These are phyloP conservation scores for Cenopis cana DNA, from an alignment of 2,888 invertebrate species.

Conservation along the genomic window DNA sequence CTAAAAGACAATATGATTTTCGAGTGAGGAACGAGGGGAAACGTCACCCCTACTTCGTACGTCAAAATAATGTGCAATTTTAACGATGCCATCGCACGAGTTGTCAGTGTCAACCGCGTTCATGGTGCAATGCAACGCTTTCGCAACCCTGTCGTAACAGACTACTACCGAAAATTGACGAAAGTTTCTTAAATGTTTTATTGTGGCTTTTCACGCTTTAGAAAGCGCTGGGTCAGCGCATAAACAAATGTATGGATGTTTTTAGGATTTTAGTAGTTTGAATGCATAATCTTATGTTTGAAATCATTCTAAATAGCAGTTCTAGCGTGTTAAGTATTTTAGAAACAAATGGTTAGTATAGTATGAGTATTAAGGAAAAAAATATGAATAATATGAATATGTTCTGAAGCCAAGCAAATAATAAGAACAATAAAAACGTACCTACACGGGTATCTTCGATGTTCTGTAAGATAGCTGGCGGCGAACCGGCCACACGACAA, in stretches of 20 bases:
- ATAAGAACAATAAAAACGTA: too few relatives aligned
- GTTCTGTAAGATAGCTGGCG: background rate
- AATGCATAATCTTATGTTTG: background rate
- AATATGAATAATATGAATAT: too few relatives aligned
- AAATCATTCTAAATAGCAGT: too few relatives aligned
- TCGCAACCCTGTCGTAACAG: slow-evolving; percentile 73
- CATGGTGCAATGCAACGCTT: slow-evolving; percentile 69
- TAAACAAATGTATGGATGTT: background rate
- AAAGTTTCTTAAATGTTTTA: slow-evolving; percentile 63
- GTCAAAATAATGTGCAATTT: slow-evolving; percentile 24
- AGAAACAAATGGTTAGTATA: too few relatives aligned
- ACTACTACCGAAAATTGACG: slow-evolving; percentile 72
- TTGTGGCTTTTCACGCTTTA: slow-evolving; percentile 31
- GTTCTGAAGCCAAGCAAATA: too few relatives aligned
- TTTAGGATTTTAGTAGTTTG: background rate
- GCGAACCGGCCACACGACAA: slow-evolving; percentile 3
- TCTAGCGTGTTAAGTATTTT: too few relatives aligned
- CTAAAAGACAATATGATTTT: slow-evolving; percentile 19
- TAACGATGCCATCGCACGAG: slow-evolving; percentile 27
- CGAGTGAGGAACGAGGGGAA: slow-evolving; percentile 16
- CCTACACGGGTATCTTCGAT: too few relatives aligned
- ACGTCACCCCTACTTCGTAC: slow-evolving; percentile 4
- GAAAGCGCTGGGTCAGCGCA: slow-evolving; percentile 16
- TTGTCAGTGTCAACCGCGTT: slow-evolving; percentile 45
- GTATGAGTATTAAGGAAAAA: too few relatives aligned